phyloP scores from a whole-genome alignment of 2,797 vertebrate species.

The Enteromius thamalakanensis region DNA sequence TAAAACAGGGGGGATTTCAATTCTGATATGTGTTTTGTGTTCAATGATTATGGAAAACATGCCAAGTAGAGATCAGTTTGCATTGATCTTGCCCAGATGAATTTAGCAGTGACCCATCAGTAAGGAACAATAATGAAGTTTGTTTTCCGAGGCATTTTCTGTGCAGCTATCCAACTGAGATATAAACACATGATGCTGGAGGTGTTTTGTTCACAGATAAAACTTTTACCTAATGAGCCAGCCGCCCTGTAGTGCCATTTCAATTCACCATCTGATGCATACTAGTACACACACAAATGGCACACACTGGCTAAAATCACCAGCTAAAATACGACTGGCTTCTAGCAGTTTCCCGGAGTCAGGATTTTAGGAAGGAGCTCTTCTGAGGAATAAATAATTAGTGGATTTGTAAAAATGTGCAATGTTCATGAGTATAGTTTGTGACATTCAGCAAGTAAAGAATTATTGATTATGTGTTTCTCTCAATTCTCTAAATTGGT shows the following conservation, averaged over 20 bases:
- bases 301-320: neutral
- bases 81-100: conserved; percentile 6
- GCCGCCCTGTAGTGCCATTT: neutral
- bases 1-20: neutral
- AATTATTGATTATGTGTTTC: neutral
- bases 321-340: neutral
- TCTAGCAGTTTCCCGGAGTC: neutral
- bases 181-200: conserved; percentile 5
- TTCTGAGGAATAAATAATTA: neutral
- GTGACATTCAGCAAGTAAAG: neutral
- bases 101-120: conserved; percentile 12
- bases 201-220: conserved; percentile 6
- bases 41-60: conserved; percentile 1
- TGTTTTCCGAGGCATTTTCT: conserved; percentile 2
- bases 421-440: neutral
- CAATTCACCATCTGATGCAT: neutral
- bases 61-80: neutral
- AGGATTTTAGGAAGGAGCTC: neutral
- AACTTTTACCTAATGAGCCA: conserved; percentile 18
- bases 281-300: neutral
- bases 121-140: neutral
- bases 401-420: neutral
- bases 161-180: conserved; percentile 24
- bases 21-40: conserved; percentile 4
- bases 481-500: neutral